These are phyloP conservation scores for Sitta europaea DNA, from an alignment of 2,113 vertebrate species.

Conservation along the genomic window DNA sequence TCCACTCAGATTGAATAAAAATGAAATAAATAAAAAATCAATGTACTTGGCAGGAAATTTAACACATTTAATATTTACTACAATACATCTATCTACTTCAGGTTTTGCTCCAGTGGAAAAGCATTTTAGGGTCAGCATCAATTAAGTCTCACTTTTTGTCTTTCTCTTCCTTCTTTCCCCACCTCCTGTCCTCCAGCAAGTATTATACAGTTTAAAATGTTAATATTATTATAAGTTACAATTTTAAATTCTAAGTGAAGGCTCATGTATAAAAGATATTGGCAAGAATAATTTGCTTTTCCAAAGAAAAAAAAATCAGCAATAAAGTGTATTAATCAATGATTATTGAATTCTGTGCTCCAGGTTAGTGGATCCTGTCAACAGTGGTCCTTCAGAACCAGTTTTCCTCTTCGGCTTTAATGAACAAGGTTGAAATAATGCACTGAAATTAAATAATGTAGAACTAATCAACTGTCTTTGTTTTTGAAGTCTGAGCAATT, in stretches of 20 bases:
- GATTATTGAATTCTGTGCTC: constrained; percentile 66
- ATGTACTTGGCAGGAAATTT: not conserved
- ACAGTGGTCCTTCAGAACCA: constrained; percentile 49
- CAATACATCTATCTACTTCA: not conserved
- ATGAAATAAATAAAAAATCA: not conserved
- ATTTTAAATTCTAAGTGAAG: constrained; percentile 38
- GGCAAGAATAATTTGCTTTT: constrained; percentile 61
- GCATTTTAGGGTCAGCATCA: constrained; percentile 13
- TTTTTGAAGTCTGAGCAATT: constrained; percentile 24
- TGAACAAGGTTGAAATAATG: constrained; percentile 60
- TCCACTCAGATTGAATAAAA: not conserved
- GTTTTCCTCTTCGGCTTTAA: constrained; percentile 65
- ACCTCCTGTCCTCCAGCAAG: not conserved
- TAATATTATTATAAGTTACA: not conserved
- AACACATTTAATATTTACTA: not conserved
- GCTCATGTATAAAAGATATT: constrained; percentile 55
- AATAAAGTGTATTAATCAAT: constrained; percentile 71
- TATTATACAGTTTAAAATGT: constrained; percentile 26
- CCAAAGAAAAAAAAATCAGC: constrained; percentile 61
- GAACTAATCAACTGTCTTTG: constrained; percentile 41
- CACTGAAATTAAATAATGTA: constrained; percentile 59
- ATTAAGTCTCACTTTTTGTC: constrained; percentile 1
- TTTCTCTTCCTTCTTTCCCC: not conserved
- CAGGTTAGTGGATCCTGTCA: constrained; percentile 57
- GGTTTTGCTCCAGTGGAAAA: constrained; percentile 19